Conservation (phyloP, 2,888 invertebrate species). For the Oxyscelio sp. region DNA sequence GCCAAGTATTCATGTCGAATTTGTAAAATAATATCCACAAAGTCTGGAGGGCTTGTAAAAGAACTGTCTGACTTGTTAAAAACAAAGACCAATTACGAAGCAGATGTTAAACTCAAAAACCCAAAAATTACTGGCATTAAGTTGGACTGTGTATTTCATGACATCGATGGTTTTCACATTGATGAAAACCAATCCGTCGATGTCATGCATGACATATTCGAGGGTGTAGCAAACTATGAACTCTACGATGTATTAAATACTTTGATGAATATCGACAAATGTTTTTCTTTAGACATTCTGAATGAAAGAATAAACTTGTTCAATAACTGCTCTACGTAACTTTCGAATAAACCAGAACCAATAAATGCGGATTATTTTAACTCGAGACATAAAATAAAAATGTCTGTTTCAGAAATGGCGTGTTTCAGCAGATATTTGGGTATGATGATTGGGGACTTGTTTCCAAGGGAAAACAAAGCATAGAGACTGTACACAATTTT, state of each 20-base stretch:
- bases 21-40: neutral
- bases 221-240: slow-evolving; percentile 16
- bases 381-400: slow-evolving; percentile 30
- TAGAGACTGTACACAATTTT: slow-evolving; percentile 35
- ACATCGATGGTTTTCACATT: slow-evolving; percentile 7
- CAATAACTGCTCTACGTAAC: slow-evolving; percentile 18
- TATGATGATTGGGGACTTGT: slow-evolving; percentile 50
- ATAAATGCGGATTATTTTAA: slow-evolving; percentile 25
- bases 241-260: neutral
- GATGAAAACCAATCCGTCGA: slow-evolving; percentile 25
- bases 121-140: slow-evolving; percentile 2
- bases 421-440: slow-evolving; percentile 50
- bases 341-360: slow-evolving; percentile 36
- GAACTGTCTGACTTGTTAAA: slow-evolving; percentile 16
- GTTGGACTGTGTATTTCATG: slow-evolving; percentile 1
- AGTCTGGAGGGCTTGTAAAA: slow-evolving; percentile 3
- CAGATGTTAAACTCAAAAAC: neutral
- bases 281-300: neutral
- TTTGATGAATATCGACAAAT: slow-evolving; percentile 1
- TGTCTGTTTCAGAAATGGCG: slow-evolving; percentile 42
- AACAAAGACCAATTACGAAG: slow-evolving; percentile 23
- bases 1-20: slow-evolving; percentile 30
- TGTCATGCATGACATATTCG: slow-evolving; percentile 20
- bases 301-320: slow-evolving; percentile 29
- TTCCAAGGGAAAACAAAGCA: slow-evolving; percentile 18